A percentile compares a stretch with the other conserved stretches of the same genome.
Conservation (phyloP, 1,140 invertebrate species). For the Tetramorium parvispinum region DNA sequence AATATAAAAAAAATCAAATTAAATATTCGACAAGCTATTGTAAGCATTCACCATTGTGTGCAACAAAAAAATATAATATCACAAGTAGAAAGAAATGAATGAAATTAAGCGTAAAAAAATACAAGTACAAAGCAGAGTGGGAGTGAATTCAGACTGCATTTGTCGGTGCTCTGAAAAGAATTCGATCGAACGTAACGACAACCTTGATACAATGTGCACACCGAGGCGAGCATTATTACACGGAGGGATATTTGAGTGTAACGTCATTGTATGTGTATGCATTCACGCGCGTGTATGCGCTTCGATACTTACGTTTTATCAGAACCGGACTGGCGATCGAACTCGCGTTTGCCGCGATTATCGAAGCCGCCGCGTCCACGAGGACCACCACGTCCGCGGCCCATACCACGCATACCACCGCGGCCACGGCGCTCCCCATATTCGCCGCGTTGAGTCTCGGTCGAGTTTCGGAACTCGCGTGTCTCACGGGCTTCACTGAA, state of each 20-base stretch:
- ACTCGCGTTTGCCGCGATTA: constrained; percentile 94
- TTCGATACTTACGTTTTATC: constrained; percentile 92
- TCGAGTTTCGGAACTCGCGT: constrained; percentile 77
- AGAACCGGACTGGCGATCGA: constrained; percentile 97
- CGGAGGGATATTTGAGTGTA: neutral
- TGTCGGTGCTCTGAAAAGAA: constrained; percentile 12
- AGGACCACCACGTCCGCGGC: constrained; percentile 82
- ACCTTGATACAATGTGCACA: neutral
- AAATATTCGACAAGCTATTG: neutral
- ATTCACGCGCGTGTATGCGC: neutral
- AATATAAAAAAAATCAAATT: neutral
- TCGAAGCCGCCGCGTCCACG: constrained; percentile 87
- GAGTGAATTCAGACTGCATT: neutral
- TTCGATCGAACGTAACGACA: neutral
- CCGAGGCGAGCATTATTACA: constrained; percentile 9
- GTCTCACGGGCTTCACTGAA: constrained; percentile 80
- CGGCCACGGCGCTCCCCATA: constrained; percentile 73
- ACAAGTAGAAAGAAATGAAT: neutral
- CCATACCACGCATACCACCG: constrained; percentile 72
- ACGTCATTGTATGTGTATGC: neutral
- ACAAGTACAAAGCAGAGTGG: neutral
- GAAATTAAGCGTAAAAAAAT: neutral
- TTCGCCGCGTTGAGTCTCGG: constrained; percentile 76
- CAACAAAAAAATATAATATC: neutral
- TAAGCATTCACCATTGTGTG: neutral